Base-by-base conservation (phyloP, 2,113 vertebrate genomes). In the Chionis minor region DNA sequence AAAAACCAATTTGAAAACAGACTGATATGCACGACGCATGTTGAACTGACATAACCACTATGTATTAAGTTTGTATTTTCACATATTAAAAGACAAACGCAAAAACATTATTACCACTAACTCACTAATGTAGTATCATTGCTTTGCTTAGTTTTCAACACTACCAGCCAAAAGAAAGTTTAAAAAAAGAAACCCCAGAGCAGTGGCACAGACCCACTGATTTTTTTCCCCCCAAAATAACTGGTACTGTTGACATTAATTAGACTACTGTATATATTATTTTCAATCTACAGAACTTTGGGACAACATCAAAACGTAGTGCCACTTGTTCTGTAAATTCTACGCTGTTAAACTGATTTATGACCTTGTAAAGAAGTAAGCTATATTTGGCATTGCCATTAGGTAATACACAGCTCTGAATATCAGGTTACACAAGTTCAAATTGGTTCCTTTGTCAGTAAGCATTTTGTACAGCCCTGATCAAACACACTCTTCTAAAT, bases 321-420 rank as follows among this genome's bases (percentile, higher is more conserved):
- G 45, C 63, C 80, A 78, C 61, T 95, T 86, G 79, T 45, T 95
- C 94, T 87, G 78, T 86, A 96, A 92, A 96, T 95, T 83, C 61
- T 88, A 80, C 0, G 1, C 87, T 92, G 82, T 91, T 96, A 94
- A 93, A 95, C 72, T 93, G 91, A 97, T 95, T 96, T 95, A 97
- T 91, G 94, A 92, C 91, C 94, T 94, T 96, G 94, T 96, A 94
- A 92, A 97, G 94, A 95, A 94, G 92, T 65, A 81, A 92, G 92
- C 86, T 96, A 95, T 96, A 96, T 98, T 96, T 98, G 94, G 95
- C 96, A 79, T 51, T 77, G 86, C 86, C 86, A 90, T 94, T 95
- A 97, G 86, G 96, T 91, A 97, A 93, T 32, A 83, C 81, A 30
- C 12, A 49, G 83, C 91, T 93, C 95, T 97, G 97, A 97, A 93